Evolutionary conservation across 2,797 vertebrate genomes (phyloP).

Genomic region (Microtus agrestis): DNA sequence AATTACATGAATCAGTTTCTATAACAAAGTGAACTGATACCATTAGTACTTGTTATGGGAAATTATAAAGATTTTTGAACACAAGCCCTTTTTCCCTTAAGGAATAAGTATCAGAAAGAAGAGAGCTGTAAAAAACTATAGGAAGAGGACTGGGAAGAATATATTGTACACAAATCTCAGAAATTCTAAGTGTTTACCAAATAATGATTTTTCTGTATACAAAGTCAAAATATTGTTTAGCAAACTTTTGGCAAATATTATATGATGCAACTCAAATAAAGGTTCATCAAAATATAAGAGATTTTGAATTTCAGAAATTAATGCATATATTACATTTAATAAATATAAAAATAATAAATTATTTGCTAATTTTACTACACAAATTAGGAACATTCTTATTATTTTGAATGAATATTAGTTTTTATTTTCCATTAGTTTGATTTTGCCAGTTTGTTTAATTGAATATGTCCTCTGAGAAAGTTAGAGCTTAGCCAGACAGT

Average conservation of each 20-base stretch:
- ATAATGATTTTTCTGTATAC: not conserved
- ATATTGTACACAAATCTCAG: not conserved
- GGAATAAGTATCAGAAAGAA: constrained; percentile 19
- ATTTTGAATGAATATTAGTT: not conserved
- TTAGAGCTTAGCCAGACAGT: not conserved
- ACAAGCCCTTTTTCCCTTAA: not conserved
- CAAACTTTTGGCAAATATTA: not conserved
- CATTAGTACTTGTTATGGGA: not conserved
- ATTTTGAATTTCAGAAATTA: not conserved
- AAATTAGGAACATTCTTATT: not conserved
- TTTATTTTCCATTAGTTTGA: constrained; percentile 1
- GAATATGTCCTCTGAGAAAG: constrained; percentile 7
- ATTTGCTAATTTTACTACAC: not conserved
- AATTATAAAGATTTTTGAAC: constrained; percentile 14
- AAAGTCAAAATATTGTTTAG: not conserved
- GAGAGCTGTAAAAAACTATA: not conserved
- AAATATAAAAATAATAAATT: not conserved
- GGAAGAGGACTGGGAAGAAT: fast-evolving
- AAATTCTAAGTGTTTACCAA: not conserved
- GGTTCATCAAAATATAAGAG: not conserved
- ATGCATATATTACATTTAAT: not conserved
- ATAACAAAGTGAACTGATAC: not conserved
- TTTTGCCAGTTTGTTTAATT: not conserved
- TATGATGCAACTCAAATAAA: not conserved
- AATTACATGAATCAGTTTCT: not conserved